These are phyloP conservation scores for Macquaria ambigua DNA, from an alignment of 2,113 vertebrate genomes.

Conservation along the genomic window DNA sequence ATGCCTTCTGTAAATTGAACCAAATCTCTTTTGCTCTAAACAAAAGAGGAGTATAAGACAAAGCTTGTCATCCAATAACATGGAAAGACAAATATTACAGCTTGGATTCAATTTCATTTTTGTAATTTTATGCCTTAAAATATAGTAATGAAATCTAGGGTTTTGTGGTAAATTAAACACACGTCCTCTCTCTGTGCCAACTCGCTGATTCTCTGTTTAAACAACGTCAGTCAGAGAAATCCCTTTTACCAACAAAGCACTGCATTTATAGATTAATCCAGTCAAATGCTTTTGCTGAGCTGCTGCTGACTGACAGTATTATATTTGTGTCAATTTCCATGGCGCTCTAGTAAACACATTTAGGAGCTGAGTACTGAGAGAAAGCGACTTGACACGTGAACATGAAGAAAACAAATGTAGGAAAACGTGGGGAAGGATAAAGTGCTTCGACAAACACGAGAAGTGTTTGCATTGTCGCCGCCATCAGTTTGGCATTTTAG, in stretches of 20 bases:
- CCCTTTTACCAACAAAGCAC: constrained; percentile 49
- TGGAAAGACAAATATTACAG: constrained; percentile 16
- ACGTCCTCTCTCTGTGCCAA: constrained; percentile 12
- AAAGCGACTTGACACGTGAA: constrained; percentile 39
- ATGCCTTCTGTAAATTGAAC: constrained; percentile 56
- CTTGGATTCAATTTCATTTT: constrained; percentile 29
- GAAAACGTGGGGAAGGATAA: constrained; percentile 21
- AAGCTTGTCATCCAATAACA: constrained; percentile 25
- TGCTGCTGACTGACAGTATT: constrained; percentile 49
- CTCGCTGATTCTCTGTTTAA: constrained; percentile 50
- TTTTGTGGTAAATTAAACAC: constrained; percentile 51
- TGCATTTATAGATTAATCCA: constrained; percentile 50
- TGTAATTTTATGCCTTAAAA: constrained; percentile 8
- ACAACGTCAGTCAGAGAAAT: constrained; percentile 54
- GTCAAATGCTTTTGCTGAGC: constrained; percentile 43
- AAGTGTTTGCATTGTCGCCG: constrained; percentile 29
- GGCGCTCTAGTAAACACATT: constrained; percentile 63
- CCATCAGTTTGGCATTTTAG: constrained; percentile 22
- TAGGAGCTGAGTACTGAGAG: constrained; percentile 18
- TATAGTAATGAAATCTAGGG: constrained; percentile 7
- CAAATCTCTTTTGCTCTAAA: constrained; percentile 54
- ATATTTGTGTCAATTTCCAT: constrained; percentile 68
- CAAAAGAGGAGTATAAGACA: constrained; percentile 37
- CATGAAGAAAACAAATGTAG: constrained; percentile 40
- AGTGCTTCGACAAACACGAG: constrained; percentile 4